These are phyloP conservation scores for Theristicus caerulescens DNA, from an alignment of 2,113 vertebrate species.

Conservation along the genomic window DNA sequence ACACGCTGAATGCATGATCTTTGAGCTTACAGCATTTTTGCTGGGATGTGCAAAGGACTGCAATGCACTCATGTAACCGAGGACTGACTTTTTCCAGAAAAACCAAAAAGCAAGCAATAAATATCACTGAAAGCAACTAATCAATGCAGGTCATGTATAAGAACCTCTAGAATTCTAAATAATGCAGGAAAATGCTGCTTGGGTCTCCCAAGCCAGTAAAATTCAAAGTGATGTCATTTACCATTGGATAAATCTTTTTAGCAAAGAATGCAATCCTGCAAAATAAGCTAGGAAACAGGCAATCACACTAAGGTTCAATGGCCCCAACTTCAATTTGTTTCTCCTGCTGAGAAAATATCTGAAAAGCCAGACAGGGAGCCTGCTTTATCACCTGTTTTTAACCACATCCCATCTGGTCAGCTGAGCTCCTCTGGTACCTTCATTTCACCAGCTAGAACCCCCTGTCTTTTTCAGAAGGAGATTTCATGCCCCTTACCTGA, in stretches of 20 bases:
- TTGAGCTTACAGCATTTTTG: background rate
- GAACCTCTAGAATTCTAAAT: background rate
- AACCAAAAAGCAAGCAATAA: background rate
- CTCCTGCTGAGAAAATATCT: background rate
- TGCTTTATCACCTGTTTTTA: background rate
- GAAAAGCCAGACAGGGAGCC: background rate
- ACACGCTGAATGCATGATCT: background rate
- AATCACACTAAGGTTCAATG: background rate
- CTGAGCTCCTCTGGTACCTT: background rate
- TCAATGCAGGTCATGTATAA: background rate
- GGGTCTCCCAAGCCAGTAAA: background rate
- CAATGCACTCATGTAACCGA: background rate
- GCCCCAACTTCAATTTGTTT: background rate
- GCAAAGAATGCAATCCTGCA: background rate
- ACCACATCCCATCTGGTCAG: background rate
- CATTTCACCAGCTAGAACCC: background rate
- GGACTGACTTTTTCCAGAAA: background rate
- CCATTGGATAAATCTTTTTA: background rate
- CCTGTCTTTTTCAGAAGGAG: background rate
- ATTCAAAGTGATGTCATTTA: background rate
- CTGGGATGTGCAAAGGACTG: background rate
- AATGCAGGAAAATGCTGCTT: background rate
- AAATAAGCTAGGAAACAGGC: background rate
- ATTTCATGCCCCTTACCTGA: conserved; percentile 77
- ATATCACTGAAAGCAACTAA: background rate